phyloP scores from a whole-genome alignment of 2,888 invertebrate species.

The Microctonus hyperodae region DNA sequence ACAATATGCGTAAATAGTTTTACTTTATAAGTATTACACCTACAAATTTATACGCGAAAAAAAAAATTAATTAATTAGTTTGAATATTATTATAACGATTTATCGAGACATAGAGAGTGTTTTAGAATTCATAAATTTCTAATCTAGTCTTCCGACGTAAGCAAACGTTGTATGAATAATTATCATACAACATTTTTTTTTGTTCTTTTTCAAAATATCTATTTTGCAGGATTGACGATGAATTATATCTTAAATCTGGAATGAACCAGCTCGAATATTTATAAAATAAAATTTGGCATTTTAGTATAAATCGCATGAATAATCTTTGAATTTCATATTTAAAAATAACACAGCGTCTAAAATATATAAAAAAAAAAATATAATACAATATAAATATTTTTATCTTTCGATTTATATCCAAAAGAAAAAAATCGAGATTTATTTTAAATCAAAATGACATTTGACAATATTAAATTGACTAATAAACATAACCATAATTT shows the following conservation, averaged over 20 bases:
- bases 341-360: not conserved
- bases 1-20: conserved; percentile 12
- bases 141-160: conserved; percentile 57
- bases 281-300: conserved; percentile 5
- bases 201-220: not conserved
- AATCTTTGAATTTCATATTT: not conserved
- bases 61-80: no score
- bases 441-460: conserved; percentile 1
- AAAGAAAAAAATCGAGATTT: conserved; percentile 6
- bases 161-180: conserved; percentile 1
- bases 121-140: conserved; percentile 48
- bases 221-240: not conserved
- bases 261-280: conserved; percentile 25
- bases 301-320: not conserved
- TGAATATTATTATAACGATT: not conserved
- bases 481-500: conserved; percentile 25
- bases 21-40: conserved; percentile 8
- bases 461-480: conserved; percentile 12
- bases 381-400: conserved; percentile 12
- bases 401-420: conserved; percentile 19
- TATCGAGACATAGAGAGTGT: conserved; percentile 34
- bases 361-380: conserved; percentile 19
- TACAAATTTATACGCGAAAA: not conserved
- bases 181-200: conserved; percentile 8
- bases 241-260: conserved; percentile 16